Evolutionary conservation across 1,140 invertebrate genomes (phyloP).

Genomic region (Drosophila ohnishii): DNA sequence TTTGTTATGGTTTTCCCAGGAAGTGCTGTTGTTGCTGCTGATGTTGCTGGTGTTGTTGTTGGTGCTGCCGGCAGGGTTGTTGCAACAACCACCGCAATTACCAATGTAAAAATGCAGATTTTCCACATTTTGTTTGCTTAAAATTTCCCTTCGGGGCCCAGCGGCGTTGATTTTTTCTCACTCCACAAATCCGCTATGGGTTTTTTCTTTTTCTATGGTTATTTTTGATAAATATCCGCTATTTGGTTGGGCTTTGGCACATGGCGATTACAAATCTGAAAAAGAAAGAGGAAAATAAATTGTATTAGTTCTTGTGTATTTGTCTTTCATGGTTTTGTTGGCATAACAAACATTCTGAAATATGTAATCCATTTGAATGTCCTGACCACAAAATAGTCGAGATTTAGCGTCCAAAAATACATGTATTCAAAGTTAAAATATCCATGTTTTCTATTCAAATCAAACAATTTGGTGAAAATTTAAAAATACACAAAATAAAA

Average conservation of each 20-base stretch:
- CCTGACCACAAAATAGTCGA: background rate
- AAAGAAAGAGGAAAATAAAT: conserved; percentile 24
- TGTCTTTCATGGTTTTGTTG: conserved; percentile 1
- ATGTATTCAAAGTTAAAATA: too few species aligned
- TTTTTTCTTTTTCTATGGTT: conserved; percentile 14
- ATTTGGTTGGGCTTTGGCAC: conserved; percentile 24
- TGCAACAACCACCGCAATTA: conserved; percentile 58
- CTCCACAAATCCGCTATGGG: background rate
- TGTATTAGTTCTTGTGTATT: conserved; percentile 24
- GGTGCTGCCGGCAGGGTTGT: conserved; percentile 23
- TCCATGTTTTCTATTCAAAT: background rate
- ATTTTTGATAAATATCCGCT: conserved; percentile 25
- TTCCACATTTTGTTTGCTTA: conserved; percentile 63
- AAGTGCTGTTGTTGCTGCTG: conserved; percentile 12
- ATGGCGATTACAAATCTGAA: conserved; percentile 43
- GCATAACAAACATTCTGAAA: background rate
- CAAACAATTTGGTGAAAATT: background rate
- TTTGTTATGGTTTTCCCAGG: conserved; percentile 53
- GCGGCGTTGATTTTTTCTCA: conserved; percentile 2
- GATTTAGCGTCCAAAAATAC: background rate
- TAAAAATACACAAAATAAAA: background rate
- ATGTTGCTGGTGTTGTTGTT: conserved; percentile 7
- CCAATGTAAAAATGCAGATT: conserved; percentile 76
- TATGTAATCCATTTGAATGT: background rate
- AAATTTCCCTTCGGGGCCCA: conserved; percentile 5